phyloP scores from a whole-genome alignment of 2,888 invertebrate genomes.

The Pecten maximus region DNA sequence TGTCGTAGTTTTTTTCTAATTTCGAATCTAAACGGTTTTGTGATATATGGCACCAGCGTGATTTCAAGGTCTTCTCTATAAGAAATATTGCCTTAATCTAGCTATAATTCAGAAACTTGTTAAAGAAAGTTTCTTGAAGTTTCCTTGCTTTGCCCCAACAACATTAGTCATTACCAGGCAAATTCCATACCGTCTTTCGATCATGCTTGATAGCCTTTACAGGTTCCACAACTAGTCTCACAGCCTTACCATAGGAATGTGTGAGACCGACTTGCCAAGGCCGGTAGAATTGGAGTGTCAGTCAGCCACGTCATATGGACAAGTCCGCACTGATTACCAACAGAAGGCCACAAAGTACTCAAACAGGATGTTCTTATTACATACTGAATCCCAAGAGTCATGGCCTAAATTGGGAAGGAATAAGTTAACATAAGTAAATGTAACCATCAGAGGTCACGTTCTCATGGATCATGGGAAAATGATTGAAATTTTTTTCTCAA shows the following conservation, averaged over 20 bases:
- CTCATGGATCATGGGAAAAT: no score
- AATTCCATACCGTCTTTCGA: background rate
- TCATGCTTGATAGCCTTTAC: background rate
- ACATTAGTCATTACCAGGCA: background rate
- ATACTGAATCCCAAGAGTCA: no score
- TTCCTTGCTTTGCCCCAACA: background rate
- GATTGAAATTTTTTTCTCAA: no score
- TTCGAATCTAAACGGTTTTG: background rate
- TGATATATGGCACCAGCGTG: background rate
- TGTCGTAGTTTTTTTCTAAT: background rate
- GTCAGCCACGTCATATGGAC: background rate
- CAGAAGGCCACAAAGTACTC: background rate
- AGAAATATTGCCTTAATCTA: slow-evolving; percentile 11
- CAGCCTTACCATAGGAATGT: background rate
- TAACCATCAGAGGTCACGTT: no score
- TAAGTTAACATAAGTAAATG: no score
- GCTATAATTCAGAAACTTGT: slow-evolving; percentile 20
- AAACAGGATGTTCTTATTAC: background rate
- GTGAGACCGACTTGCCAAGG: background rate
- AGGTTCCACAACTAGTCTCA: background rate
- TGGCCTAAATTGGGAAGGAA: no score
- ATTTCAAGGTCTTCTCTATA: background rate
- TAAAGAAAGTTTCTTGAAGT: slow-evolving; percentile 30
- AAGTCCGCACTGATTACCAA: background rate
- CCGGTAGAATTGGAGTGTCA: background rate